These are phyloP conservation scores for Sebastes baramenuke DNA, from an alignment of 2,797 vertebrate genomes.

Conservation along the genomic window DNA sequence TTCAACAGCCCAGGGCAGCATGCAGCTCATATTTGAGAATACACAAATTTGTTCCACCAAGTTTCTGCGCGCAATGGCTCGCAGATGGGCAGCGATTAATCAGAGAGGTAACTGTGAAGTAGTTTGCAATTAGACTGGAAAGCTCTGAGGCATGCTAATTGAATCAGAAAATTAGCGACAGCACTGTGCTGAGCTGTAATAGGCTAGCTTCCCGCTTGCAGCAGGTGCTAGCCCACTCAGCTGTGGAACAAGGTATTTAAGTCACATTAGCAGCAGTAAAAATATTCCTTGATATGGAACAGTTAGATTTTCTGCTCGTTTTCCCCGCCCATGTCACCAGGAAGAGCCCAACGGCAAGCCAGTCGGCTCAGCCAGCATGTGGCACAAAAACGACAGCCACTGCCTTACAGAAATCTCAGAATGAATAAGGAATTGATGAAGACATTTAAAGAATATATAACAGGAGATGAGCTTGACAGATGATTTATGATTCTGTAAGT, in stretches of 20 bases:
- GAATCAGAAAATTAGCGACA: conserved; percentile 99
- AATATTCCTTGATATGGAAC: conserved; percentile 99
- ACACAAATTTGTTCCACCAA: conserved; percentile 97
- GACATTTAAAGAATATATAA: background rate
- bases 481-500: background rate
- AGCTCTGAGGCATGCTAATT: conserved; percentile 99
- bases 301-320: conserved; percentile 97
- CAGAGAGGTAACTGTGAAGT: conserved; percentile 99
- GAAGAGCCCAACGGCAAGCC: conserved; percentile 60
- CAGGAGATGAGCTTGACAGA: background rate
- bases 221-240: conserved; percentile 99
- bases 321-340: conserved; percentile 89
- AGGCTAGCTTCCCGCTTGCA: conserved; percentile 96
- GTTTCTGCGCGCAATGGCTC: conserved; percentile 90
- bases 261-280: conserved; percentile 98
- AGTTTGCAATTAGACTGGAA: conserved; percentile 99
- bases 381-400: conserved; percentile 48
- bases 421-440: background rate
- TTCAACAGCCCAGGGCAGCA: conserved; percentile 81
- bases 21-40: conserved; percentile 85
- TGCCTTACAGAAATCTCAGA: background rate
- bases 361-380: conserved; percentile 28
- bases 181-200: conserved; percentile 90
- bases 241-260: conserved; percentile 99
- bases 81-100: conserved; percentile 99